phyloP scores from a whole-genome alignment of 2,113 vertebrate genomes.

The Coptodon bakossiorum region DNA sequence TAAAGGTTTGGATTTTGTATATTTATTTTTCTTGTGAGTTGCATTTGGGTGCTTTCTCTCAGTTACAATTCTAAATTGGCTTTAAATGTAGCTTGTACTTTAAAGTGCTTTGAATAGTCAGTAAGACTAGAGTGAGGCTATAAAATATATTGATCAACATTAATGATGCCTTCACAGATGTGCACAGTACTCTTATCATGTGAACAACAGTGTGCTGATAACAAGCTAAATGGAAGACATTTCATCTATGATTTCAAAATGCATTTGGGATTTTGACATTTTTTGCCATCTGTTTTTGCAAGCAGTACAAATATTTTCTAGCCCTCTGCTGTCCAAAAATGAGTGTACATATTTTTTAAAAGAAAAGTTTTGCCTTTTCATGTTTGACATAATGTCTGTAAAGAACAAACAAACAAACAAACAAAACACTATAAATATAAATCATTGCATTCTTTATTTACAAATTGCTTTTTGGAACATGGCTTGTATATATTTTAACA shows the following conservation, averaged over 20 bases:
- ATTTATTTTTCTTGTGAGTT: not conserved
- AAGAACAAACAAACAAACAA: not conserved
- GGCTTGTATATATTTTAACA: not conserved
- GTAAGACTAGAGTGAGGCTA: not conserved
- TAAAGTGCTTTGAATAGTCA: not conserved
- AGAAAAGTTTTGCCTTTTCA: not conserved
- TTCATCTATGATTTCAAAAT: not conserved
- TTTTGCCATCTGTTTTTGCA: not conserved
- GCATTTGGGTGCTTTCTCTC: not conserved
- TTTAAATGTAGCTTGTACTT: not conserved
- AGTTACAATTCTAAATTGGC: not conserved
- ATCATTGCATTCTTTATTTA: not conserved
- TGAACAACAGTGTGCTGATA: not conserved
- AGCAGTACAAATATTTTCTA: not conserved
- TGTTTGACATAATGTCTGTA: not conserved
- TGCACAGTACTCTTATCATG: not conserved
- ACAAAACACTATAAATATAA: not conserved
- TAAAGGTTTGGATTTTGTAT: not conserved
- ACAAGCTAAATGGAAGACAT: not conserved
- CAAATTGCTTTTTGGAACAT: not conserved
- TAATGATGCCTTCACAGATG: not conserved
- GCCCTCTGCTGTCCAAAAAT: not conserved
- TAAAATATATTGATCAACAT: not conserved
- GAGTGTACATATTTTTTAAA: rapidly evolving
- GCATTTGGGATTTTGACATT: not conserved